phyloP scores from a whole-genome alignment of 2,888 invertebrate genomes.

The Epicampocera succincta region DNA sequence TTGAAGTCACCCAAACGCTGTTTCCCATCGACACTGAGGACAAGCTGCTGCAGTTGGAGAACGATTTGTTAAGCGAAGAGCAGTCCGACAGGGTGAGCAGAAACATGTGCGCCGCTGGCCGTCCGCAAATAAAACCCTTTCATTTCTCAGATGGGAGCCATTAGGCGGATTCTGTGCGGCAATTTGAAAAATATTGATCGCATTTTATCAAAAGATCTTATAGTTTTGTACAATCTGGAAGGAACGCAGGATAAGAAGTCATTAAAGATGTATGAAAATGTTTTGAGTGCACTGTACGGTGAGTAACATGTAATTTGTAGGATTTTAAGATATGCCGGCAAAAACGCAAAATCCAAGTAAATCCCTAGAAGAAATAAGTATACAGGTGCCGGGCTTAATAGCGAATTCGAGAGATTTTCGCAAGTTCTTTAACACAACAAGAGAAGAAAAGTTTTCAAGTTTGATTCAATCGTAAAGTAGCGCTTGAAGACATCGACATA shows the following conservation, averaged over 20 bases:
- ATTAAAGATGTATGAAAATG: not conserved
- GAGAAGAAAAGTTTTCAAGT: too few species aligned
- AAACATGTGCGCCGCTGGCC: too few species aligned
- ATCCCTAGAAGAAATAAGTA: too few species aligned
- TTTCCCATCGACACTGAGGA: slow-evolving; percentile 11
- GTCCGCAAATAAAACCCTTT: too few species aligned
- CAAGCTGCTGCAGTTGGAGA: not conserved
- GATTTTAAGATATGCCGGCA: not conserved
- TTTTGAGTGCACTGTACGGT: not conserved
- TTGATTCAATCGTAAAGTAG: too few species aligned
- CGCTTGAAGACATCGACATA: too few species aligned
- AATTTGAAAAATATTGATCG: not conserved
- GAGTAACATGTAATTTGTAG: too few species aligned
- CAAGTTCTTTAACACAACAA: too few species aligned
- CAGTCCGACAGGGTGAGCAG: not conserved
- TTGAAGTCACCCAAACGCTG: slow-evolving; percentile 12
- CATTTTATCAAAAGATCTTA: not conserved
- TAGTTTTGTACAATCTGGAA: not conserved
- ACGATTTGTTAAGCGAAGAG: not conserved
- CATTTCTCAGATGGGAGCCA: not conserved
- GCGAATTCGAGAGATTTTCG: too few species aligned
- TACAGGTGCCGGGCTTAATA: too few species aligned
- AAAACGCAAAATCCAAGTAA: too few species aligned
- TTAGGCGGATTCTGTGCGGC: not conserved
- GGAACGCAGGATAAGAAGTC: not conserved